Evolutionary conservation across 2,888 invertebrate species (phyloP), one percentile per base, ranked within the genome.

Genomic region (Dromius quadrimaculatus): DNA sequence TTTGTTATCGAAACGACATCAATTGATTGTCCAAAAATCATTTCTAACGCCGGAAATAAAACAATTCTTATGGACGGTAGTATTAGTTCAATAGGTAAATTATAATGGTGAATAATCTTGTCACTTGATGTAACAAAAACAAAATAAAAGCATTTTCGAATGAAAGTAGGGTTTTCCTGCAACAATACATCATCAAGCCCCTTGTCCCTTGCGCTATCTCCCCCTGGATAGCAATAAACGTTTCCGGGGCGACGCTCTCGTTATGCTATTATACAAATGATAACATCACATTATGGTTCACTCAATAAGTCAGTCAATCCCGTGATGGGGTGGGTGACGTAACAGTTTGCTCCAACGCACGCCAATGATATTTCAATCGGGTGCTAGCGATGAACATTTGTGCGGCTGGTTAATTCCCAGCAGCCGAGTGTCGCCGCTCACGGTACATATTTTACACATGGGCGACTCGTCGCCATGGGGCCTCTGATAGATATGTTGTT

Each of bases 181-280:
- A 54, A 54, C 50, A 54, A 54, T 54, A 54, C 50, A 54, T 54
- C 50, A 54, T 54, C 50, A 54, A 28, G 45, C 19, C 20, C 13
- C n/a, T 20, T n/a, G 19, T 6, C 45, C n/a, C 47, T 3, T 11
- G n/a, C 47, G 19, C 20, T 11, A 20, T 23, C 1, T 41, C 41
- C 41, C 50, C 50, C 50, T 54, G 28, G 50, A 15, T 23, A 28
- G 54, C 28, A 68, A 68, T 68, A 68, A 59, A 68, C 68, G 45
- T 68, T 68, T 68, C 68, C 68, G 59, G 57, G 57, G 43, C 57
- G 57, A 41, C 57, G 59, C 38, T 68, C 68, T 59, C 68, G 59
- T 68, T 59, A 68, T 59, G 41, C 23, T 45, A 66, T 57, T 66
- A 59, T 68, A 68, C 59, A 68, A 68, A 68, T 68, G 68, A 68